Evolutionary conservation across 1,140 invertebrate species (phyloP), one percentile per base, ranked within the genome.

Genomic region (Drosophila pectinifera): DNA sequence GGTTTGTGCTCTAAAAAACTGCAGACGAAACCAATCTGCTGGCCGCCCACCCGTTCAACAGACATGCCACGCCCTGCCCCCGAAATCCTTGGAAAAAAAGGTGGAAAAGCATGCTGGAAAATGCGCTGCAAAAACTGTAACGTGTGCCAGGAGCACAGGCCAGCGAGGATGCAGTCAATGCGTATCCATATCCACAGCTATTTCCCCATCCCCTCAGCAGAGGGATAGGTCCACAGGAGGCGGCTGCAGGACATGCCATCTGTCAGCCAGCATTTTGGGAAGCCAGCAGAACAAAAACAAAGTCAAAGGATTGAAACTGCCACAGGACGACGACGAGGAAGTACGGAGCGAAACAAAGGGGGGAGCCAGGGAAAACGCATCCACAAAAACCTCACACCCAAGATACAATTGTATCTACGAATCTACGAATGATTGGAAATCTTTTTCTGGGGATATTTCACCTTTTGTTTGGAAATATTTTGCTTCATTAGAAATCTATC

Each of bases 1-100:
- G 58, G 14, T n/a, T 63, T 38, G 57, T 1, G 31, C 58, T n/a
- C 41, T 58, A 62, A 80, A 58, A 73, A 74, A 85, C 26, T 67
- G 70, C 84, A 89, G 84, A 89, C 84, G 77, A 73, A 84, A 80
- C 68, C 84, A 83, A 89, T 89, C 84, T 89, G 84, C 73, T 78
- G 41, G 59, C 77, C 78, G 77, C 61, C 80, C 85, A 80, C 78
- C 49, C 67, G 67, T 70, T 82, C 80, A 82, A 69, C 83, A 76
- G 83, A 85, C 82, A 85, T 59, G 63, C 48, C 81, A 84, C 81
- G 73, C 77, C 77, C 48, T 18, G 11, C 28, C 62, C 38, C 18
- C 26, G 39, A 10, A 18, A 49, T 16, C n/a, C 51, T 31, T 20
- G 8, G 34, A 31, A 57, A 65, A 75, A 63, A 70, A 86, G 79